phyloP scores from a whole-genome alignment of 1,140 invertebrate species.

The Antheraea pernyi region DNA sequence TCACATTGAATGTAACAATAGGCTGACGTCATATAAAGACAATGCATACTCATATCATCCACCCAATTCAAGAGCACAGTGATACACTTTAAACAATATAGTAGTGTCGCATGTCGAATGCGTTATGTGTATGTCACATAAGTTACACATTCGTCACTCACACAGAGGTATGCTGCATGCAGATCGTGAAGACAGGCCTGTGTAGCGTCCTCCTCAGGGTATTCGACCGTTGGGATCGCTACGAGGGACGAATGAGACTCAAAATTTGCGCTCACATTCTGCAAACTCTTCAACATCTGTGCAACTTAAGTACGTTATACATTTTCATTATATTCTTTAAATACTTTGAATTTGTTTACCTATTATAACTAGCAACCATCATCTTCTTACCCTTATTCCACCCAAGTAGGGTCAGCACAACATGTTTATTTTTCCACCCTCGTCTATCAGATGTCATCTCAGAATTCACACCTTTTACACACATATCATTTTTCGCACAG shows the following conservation, averaged over 20 bases:
- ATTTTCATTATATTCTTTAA: background rate
- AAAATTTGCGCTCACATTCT: conserved; percentile 82
- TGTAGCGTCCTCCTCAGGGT: conserved; percentile 80
- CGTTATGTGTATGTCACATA: conserved; percentile 34
- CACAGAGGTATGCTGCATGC: conserved; percentile 81
- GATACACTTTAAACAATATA: conserved; percentile 1
- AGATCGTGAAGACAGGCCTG: conserved; percentile 82
- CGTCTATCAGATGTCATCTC: too few species aligned
- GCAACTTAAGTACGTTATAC: conserved; percentile 81
- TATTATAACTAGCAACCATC: too few species aligned
- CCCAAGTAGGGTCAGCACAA: too few species aligned
- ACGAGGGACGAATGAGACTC: conserved; percentile 82
- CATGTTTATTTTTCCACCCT: too few species aligned
- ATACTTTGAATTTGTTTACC: too few species aligned
- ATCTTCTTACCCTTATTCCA: too few species aligned
- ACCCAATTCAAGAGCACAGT: background rate
- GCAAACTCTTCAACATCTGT: conserved; percentile 82
- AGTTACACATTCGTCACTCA: conserved; percentile 60
- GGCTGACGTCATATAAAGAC: background rate
- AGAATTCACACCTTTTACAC: too few species aligned
- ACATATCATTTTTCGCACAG: too few species aligned
- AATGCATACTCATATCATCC: background rate
- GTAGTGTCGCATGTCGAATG: conserved; percentile 36
- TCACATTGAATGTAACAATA: background rate
- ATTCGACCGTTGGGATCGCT: conserved; percentile 84